Evolutionary conservation across 2,888 invertebrate genomes (phyloP).

Genomic region (Deladenus siricidicola): DNA sequence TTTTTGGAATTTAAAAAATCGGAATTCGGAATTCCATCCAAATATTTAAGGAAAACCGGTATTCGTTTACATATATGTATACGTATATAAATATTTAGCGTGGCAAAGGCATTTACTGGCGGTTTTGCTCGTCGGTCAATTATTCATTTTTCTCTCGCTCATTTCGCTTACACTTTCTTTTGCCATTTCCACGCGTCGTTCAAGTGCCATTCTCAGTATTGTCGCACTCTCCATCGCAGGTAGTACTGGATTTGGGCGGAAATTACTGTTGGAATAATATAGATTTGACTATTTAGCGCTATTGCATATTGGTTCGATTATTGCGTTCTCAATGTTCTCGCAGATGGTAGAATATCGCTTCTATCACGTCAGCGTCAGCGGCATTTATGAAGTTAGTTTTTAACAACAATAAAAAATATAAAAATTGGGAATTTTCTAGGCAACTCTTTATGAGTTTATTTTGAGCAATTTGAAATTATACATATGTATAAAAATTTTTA

Average conservation of each 20-base stretch:
- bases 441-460: neutral
- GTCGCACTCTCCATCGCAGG: slow-evolving; percentile 21
- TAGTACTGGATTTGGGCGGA: too few species aligned
- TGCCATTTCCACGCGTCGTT: slow-evolving; percentile 8
- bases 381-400: slow-evolving; percentile 46
- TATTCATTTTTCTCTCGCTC: slow-evolving; percentile 39
- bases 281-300: slow-evolving; percentile 25
- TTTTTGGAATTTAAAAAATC: too few species aligned
- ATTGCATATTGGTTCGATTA: slow-evolving; percentile 29
- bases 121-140: slow-evolving; percentile 41
- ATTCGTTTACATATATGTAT: neutral
- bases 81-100: slow-evolving; percentile 21
- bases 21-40: too few species aligned
- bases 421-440: too few species aligned
- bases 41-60: neutral
- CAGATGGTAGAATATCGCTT: slow-evolving; percentile 52
- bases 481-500: slow-evolving; percentile 28
- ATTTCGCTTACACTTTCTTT: slow-evolving; percentile 41
- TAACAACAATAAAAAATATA: neutral
- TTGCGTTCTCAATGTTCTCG: slow-evolving; percentile 41
- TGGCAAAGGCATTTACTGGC: slow-evolving; percentile 49
- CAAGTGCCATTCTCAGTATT: slow-evolving; percentile 23
- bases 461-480: neutral
- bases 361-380: slow-evolving; percentile 49
- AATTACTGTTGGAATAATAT: too few species aligned